Conservation (phyloP, 2,797 vertebrate species). For the Gobio occitaniae region DNA sequence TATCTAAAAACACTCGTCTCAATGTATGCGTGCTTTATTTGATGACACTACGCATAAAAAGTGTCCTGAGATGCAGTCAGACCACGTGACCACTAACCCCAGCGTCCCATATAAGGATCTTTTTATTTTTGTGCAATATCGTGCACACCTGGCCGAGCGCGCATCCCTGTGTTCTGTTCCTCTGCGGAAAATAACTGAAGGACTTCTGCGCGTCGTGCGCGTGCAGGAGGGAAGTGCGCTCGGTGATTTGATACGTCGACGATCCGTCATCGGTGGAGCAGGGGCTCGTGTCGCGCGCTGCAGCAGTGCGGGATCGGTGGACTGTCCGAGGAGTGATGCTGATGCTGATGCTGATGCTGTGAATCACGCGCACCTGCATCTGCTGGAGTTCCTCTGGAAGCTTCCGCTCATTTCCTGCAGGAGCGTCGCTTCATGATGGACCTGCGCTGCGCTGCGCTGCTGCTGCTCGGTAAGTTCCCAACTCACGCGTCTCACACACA, state of each 20-base stretch:
- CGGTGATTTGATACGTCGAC: neutral
- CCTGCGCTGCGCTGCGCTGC: neutral
- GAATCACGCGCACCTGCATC: constrained; percentile 70
- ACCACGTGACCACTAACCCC: constrained; percentile 3
- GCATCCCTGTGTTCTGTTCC: neutral
- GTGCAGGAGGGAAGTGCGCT: neutral
- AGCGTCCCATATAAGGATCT: neutral
- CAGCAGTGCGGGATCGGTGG: constrained; percentile 5
- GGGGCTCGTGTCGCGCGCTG: neutral
- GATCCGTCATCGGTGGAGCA: neutral
- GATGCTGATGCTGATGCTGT: constrained; percentile 62
- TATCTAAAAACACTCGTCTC: neutral
- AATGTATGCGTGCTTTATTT: neutral
- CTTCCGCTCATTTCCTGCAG: neutral
- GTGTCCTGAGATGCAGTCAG: neutral
- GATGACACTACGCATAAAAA: neutral
- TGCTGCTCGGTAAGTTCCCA: constrained; percentile 31
- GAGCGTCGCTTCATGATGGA: constrained; percentile 16
- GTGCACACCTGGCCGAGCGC: too few species aligned
- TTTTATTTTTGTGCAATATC: neutral
- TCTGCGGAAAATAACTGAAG: neutral
- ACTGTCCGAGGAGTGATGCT: neutral
- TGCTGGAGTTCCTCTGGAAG: constrained; percentile 35
- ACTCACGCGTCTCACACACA: too few species aligned
- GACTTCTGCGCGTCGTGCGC: neutral